Conservation (phyloP, 2,888 invertebrate genomes). For the Linnaemya tessellans region DNA sequence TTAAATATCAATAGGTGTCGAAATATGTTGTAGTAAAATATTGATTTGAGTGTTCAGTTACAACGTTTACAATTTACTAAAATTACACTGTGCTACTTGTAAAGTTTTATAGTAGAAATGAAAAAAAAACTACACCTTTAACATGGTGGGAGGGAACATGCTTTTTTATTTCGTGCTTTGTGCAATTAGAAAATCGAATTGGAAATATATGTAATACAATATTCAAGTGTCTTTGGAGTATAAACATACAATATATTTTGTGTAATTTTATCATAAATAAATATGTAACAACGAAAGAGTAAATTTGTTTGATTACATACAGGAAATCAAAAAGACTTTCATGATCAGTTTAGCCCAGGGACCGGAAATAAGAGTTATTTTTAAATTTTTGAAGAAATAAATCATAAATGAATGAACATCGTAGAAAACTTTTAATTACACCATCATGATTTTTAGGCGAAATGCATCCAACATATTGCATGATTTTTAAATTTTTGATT, state of each 20-base stretch:
- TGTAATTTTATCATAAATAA: too few species aligned
- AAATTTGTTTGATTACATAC: too few species aligned
- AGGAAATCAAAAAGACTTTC: too few species aligned
- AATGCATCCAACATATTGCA: too few species aligned
- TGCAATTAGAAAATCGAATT: background rate
- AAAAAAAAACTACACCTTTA: conserved; percentile 1
- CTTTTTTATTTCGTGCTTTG: conserved; percentile 45
- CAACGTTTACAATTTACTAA: conserved; percentile 15
- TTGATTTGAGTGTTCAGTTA: conserved; percentile 10
- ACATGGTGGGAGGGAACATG: conserved; percentile 42
- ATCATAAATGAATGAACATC: too few species aligned
- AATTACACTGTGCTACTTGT: background rate
- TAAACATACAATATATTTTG: background rate
- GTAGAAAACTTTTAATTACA: too few species aligned
- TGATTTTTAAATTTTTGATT: too few species aligned
- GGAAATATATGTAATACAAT: background rate
- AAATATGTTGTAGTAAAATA: conserved; percentile 46
- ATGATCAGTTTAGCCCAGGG: too few species aligned
- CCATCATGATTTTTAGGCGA: too few species aligned
- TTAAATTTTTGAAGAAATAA: too few species aligned
- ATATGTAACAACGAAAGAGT: too few species aligned
- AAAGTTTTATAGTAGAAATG: background rate
- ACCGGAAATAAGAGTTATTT: too few species aligned
- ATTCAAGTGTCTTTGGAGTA: background rate
- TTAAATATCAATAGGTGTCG: conserved; percentile 42